A percentile compares a stretch with the other conserved stretches of the same genome.
Conservation (phyloP, 2,888 invertebrate genomes). For the Conchocele bisecta region DNA sequence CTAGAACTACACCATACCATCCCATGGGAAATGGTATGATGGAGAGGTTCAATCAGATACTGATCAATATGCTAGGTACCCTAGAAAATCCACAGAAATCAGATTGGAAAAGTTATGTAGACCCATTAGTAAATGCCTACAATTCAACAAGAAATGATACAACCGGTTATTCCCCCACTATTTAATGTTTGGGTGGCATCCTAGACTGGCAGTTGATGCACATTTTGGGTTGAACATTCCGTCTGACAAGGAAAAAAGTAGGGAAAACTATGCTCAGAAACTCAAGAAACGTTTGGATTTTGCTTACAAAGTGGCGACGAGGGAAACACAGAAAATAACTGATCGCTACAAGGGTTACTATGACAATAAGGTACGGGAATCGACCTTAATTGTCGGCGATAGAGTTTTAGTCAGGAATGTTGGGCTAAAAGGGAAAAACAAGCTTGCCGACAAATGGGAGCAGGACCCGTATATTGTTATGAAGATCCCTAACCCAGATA, state of each 20-base stretch:
- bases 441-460: constrained; percentile 20
- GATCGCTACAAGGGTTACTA: constrained; percentile 10
- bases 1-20: constrained; percentile 46
- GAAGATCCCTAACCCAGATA: constrained; percentile 1
- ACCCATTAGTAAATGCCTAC: constrained; percentile 19
- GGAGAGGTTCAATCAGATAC: constrained; percentile 36
- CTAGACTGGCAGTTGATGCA: constrained; percentile 38
- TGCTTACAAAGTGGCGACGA: constrained; percentile 20
- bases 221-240: constrained; percentile 10
- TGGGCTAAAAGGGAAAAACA: not conserved
- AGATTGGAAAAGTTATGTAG: constrained; percentile 28
- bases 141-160: constrained; percentile 26
- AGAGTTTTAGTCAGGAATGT: constrained; percentile 18
- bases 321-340: not conserved
- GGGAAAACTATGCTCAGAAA: constrained; percentile 14
- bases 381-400: constrained; percentile 8
- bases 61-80: constrained; percentile 29
- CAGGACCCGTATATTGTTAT: not conserved
- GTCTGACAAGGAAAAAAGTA: not conserved
- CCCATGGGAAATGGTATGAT: too few relatives aligned
- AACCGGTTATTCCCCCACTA: too few relatives aligned
- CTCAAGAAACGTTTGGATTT: not conserved
- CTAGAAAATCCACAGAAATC: constrained; percentile 20
- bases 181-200: too few relatives aligned
- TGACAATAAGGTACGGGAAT: not conserved